Evolutionary conservation across 1,140 invertebrate species (phyloP), one percentile per base, ranked within the genome.

Genomic region (Brachionus calyciflorus): DNA sequence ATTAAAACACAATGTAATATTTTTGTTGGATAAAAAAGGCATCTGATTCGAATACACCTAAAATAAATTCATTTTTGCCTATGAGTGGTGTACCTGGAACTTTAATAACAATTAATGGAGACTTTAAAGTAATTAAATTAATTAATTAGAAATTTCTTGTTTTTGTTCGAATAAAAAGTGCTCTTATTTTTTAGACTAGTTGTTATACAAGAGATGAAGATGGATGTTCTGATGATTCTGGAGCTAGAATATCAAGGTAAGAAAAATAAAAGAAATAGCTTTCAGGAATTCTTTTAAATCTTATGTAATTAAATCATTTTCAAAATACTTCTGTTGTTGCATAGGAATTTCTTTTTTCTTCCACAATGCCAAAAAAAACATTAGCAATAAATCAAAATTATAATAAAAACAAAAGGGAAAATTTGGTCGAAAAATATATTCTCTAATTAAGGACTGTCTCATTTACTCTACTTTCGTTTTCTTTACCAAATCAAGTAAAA

Each of bases 21-120:
- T 33, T 33, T 33, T 33, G 3, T 33, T 17, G 0, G 17, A 37
- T 60, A 78, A 75, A 37, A 37, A 60, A 60, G 55, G 55, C 51
- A 21, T 81, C 80, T 37, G 51, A 49, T 37, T n/a, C 28, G 10
- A 65, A 44, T 65, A 80, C 82, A 12, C 80, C 82, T 1, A 63
- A 26, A 1, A 60, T 82, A 5, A 78, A 51, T 2, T 14, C 51
- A 2, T 48, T 81, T 12, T 79, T 33, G 37, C 76, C 53, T 9
- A 77, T 44, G n/a, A 65, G 78, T 7, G 81, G 78, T 17, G 79
- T 79, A 7, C 55, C 77, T 0, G 21, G 33, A 10, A 79, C 80
- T 46, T 53, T 40, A 6, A 63, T 82, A 17, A 77, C 78, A 1
- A 33, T 81, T 3, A 24, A n/a, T 40, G 82, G 82, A 6, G 24